These are phyloP conservation scores for Temnothorax nylanderi DNA, from an alignment of 1,140 invertebrate species.

Conservation along the genomic window DNA sequence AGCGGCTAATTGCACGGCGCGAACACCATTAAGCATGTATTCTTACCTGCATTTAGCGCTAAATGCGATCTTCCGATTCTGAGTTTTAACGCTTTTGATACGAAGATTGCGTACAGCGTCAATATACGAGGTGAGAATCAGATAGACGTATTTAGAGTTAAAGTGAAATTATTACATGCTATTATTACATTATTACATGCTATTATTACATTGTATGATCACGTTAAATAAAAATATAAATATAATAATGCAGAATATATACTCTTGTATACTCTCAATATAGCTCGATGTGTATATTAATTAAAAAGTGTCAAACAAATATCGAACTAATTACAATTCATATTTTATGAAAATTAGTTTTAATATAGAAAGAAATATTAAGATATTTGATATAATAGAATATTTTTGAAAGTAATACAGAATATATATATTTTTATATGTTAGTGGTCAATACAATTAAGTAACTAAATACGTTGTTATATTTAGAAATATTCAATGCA, in stretches of 20 bases:
- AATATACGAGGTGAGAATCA: neutral
- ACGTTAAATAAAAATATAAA: neutral
- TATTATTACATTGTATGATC: neutral
- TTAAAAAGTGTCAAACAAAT: neutral
- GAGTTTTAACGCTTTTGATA: neutral
- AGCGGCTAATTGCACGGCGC: constrained; percentile 8
- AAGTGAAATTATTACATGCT: neutral
- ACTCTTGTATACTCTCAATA: neutral
- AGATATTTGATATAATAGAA: neutral
- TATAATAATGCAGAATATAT: neutral
- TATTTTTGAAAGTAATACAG: neutral
- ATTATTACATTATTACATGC: neutral
- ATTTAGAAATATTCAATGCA: neutral
- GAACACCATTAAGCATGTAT: constrained; percentile 15
- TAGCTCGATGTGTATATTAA: neutral
- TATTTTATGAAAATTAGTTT: neutral
- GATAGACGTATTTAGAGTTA: neutral
- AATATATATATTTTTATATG: neutral
- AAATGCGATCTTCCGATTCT: neutral
- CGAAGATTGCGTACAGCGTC: neutral
- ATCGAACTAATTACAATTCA: neutral
- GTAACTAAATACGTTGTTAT: neutral
- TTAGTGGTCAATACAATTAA: neutral
- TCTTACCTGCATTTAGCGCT: constrained; percentile 24
- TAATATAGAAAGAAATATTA: neutral